Percentiles rank a stretch among this genome's conserved stretches.
Conservation (phyloP, 2,797 vertebrate species). For the Paguma larvata region DNA sequence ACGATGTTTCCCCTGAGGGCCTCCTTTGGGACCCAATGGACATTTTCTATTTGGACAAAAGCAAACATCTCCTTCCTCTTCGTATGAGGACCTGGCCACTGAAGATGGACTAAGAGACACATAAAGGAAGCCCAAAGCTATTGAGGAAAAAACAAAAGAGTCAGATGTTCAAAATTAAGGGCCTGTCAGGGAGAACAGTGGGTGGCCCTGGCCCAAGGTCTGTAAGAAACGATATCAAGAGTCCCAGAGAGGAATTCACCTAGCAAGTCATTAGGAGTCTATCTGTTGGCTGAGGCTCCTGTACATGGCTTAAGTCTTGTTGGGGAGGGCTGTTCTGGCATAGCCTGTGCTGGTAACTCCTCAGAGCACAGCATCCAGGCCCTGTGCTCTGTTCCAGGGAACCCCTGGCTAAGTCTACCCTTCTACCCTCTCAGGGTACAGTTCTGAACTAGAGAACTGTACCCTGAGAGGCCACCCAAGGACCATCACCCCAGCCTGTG, state of each 20-base stretch:
- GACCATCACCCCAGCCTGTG: background rate
- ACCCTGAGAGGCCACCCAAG: background rate
- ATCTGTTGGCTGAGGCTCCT: background rate
- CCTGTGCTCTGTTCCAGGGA: background rate
- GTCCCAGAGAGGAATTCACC: background rate
- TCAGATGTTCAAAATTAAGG: background rate
- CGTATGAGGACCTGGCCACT: background rate
- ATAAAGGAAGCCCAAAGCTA: background rate
- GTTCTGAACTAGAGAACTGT: background rate
- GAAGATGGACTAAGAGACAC: background rate
- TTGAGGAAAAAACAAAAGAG: background rate
- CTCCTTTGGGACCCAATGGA: background rate
- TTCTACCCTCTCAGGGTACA: too few relatives aligned
- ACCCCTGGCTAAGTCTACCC: background rate
- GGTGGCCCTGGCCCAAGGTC: background rate
- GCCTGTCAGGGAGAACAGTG: fast-evolving
- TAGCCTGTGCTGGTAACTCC: background rate
- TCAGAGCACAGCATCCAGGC: background rate
- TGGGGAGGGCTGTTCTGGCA: too few relatives aligned
- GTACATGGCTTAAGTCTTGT: background rate
- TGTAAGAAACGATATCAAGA: background rate
- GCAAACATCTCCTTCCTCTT: background rate
- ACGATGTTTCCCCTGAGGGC: fast-evolving
- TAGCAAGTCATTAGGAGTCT: background rate
- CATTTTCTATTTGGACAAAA: background rate